Evolutionary conservation across 1,140 invertebrate species (phyloP).

Genomic region (Atta texana): DNA sequence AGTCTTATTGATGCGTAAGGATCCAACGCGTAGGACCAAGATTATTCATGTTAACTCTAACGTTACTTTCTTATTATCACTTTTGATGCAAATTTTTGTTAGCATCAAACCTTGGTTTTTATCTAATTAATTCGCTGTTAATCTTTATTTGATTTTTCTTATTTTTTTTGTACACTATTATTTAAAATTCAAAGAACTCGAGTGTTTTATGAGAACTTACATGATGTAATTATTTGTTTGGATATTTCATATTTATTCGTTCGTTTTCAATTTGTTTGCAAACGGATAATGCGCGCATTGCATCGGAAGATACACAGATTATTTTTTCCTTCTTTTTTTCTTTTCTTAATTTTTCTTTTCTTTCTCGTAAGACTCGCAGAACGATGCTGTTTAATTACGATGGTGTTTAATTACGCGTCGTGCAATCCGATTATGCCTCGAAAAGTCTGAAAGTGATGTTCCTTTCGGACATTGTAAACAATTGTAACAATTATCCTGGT

Average conservation of each 20-base stretch:
- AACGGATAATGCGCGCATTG: constrained; percentile 19
- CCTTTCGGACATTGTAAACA: constrained; percentile 67
- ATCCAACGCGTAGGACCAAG: background rate
- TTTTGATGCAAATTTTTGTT: background rate
- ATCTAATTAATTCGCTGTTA: background rate
- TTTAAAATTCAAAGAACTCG: background rate
- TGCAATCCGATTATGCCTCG: constrained; percentile 64
- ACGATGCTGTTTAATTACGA: no score
- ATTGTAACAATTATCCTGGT: constrained; percentile 74
- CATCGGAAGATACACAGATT: constrained; percentile 10
- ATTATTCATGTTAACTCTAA: background rate
- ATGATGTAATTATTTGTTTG: background rate
- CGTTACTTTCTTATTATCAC: background rate
- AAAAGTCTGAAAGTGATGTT: constrained; percentile 69
- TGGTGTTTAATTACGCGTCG: background rate
- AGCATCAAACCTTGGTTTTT: background rate
- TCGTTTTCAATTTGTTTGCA: background rate
- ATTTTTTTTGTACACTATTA: background rate
- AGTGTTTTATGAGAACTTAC: background rate
- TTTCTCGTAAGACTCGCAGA: background rate
- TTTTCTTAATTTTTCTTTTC: background rate
- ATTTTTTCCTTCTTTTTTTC: background rate
- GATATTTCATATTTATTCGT: background rate
- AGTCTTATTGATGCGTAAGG: background rate
- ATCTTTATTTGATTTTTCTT: background rate